Evolutionary conservation across 2,113 vertebrate species (phyloP).

Genomic region (Anthoscopus minutus): DNA sequence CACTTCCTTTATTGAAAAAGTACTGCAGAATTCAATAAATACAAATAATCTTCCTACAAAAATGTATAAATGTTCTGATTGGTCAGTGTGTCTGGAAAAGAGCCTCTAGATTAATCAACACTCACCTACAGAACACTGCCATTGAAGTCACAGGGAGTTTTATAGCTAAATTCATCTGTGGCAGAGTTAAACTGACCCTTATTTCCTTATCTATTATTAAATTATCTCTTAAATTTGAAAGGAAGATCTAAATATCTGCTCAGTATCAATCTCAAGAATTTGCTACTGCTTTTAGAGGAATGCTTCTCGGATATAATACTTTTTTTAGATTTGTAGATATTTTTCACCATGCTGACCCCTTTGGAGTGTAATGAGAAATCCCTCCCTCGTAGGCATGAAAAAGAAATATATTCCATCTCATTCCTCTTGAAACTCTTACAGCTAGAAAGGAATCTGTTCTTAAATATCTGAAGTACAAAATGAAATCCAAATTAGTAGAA

Average conservation of each 20-base stretch:
- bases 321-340: background rate
- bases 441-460: background rate
- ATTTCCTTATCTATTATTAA: background rate
- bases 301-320: background rate
- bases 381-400: background rate
- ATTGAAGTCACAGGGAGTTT: background rate
- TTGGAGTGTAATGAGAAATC: conserved; percentile 6
- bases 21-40: background rate
- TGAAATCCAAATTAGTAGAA: background rate
- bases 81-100: background rate
- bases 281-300: background rate
- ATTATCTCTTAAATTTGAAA: background rate
- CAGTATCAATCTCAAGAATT: background rate
- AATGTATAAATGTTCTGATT: background rate
- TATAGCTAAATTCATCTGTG: background rate
- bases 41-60: background rate
- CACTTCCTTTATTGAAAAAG: background rate
- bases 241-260: background rate
- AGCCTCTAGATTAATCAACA: background rate
- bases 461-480: background rate
- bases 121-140: background rate
- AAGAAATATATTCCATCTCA: background rate
- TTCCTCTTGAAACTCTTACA: background rate
- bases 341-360: background rate
- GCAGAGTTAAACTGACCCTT: background rate